Evolutionary conservation across 2,797 vertebrate species (phyloP).

Genomic region (Atherinosoma microstoma): DNA sequence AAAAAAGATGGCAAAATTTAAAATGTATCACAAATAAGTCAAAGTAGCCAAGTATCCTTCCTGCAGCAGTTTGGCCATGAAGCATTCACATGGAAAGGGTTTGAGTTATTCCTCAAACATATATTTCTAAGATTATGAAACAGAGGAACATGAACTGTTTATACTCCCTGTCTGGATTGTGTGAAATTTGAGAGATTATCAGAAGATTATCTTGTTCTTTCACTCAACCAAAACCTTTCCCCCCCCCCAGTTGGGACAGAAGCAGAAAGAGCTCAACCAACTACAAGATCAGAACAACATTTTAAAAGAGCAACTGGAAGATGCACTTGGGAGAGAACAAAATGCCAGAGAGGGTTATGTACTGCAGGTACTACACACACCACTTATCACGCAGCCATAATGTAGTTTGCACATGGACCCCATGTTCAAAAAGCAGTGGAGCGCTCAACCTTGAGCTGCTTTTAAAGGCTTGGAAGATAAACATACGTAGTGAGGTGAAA

Average conservation of each 20-base stretch:
- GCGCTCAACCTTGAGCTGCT: not conserved
- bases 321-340: slow-evolving; percentile 91
- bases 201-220: not conserved
- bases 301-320: slow-evolving; percentile 93
- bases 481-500: not conserved
- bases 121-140: not conserved
- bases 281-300: slow-evolving; percentile 93
- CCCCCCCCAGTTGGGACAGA: slow-evolving; percentile 89
- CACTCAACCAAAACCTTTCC: not conserved
- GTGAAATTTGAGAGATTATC: too few species aligned
- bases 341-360: slow-evolving; percentile 95
- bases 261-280: slow-evolving; percentile 91
- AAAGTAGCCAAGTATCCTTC: not conserved
- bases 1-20: not conserved
- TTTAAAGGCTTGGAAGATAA: slow-evolving; percentile 2
- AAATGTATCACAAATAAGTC: not conserved
- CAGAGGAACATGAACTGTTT: not conserved
- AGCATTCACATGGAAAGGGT: not conserved
- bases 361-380: slow-evolving; percentile 87
- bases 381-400: slow-evolving; percentile 2
- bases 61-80: not conserved
- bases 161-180: too few species aligned
- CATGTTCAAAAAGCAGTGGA: not conserved
- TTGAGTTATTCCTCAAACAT: not conserved
- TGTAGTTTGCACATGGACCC: not conserved